phyloP scores from a whole-genome alignment of 2,113 vertebrate species.

The Entomyzon cyanotis region DNA sequence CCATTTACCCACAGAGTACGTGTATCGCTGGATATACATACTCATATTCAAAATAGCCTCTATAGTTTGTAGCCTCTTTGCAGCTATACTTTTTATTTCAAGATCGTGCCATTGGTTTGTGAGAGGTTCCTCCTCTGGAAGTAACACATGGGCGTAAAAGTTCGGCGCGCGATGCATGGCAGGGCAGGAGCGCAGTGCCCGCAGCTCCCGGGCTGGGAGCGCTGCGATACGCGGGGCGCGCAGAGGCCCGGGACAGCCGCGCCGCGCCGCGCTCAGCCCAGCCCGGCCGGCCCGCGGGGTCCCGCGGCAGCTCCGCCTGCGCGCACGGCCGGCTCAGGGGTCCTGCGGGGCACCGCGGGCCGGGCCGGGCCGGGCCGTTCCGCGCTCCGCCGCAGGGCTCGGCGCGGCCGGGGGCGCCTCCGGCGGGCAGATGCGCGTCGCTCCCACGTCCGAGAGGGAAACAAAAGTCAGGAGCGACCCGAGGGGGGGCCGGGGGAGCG shows the following conservation, averaged over 20 bases:
- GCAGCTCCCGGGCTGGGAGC: neutral
- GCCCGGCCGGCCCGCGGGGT: too few relatives aligned
- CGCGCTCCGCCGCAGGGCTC: too few relatives aligned
- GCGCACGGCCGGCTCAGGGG: too few relatives aligned
- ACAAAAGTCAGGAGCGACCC: too few relatives aligned
- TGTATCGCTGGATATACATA: accelerated
- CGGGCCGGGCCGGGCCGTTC: too few relatives aligned
- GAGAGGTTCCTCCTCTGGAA: neutral
- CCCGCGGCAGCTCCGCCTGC: too few relatives aligned
- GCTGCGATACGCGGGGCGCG: accelerated
- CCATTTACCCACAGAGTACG: accelerated
- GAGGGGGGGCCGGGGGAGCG: too few relatives aligned
- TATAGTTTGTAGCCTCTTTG: neutral
- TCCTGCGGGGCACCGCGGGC: too few relatives aligned
- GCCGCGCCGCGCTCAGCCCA: too few relatives aligned
- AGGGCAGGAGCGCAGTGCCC: neutral
- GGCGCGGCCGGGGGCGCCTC: too few relatives aligned
- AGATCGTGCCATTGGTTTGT: neutral
- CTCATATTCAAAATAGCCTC: neutral
- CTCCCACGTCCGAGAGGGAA: too few relatives aligned
- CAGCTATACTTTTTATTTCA: neutral
- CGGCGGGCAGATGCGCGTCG: too few relatives aligned
- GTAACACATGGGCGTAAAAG: neutral
- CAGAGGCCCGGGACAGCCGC: neutral
- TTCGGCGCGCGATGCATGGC: neutral